These are phyloP conservation scores for Nomada hirtipes DNA, from an alignment of 2,888 invertebrate species.

Conservation along the genomic window DNA sequence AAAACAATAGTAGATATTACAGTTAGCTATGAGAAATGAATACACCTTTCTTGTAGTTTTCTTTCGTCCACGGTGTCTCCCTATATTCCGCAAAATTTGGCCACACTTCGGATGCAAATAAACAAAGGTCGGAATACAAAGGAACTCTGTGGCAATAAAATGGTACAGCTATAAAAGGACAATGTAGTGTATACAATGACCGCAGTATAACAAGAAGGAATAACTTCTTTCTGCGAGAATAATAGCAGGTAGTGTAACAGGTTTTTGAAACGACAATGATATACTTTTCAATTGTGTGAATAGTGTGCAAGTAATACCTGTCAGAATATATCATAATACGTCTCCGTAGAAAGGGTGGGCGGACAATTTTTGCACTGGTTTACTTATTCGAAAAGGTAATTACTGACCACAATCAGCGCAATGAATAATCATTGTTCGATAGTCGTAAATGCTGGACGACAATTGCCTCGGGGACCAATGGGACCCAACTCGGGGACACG, in stretches of 20 bases:
- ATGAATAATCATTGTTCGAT: slow-evolving; percentile 66
- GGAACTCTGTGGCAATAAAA: too few relatives aligned
- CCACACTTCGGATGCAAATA: too few relatives aligned
- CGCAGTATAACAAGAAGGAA: too few relatives aligned
- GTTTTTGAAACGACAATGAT: neutral
- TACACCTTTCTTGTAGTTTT: too few relatives aligned
- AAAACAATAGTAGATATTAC: too few relatives aligned
- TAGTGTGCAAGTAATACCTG: slow-evolving; percentile 41
- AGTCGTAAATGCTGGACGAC: slow-evolving; percentile 58
- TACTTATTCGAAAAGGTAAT: slow-evolving; percentile 36
- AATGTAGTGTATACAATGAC: too few relatives aligned
- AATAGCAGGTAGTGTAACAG: neutral
- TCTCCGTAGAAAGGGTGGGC: slow-evolving; percentile 32
- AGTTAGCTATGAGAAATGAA: too few relatives aligned
- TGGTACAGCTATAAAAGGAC: too few relatives aligned
- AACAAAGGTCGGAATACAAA: too few relatives aligned
- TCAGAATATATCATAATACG: neutral
- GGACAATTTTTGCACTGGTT: slow-evolving; percentile 47
- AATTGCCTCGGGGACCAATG: slow-evolving; percentile 17
- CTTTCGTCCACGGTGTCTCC: too few relatives aligned
- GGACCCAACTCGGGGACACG: neutral
- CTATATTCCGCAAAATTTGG: too few relatives aligned
- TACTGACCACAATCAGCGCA: slow-evolving; percentile 31
- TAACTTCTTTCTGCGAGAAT: too few relatives aligned
- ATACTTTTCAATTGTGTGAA: neutral